Evolutionary conservation across 2,797 vertebrate species (phyloP).

Genomic region (Potorous gilbertii): DNA sequence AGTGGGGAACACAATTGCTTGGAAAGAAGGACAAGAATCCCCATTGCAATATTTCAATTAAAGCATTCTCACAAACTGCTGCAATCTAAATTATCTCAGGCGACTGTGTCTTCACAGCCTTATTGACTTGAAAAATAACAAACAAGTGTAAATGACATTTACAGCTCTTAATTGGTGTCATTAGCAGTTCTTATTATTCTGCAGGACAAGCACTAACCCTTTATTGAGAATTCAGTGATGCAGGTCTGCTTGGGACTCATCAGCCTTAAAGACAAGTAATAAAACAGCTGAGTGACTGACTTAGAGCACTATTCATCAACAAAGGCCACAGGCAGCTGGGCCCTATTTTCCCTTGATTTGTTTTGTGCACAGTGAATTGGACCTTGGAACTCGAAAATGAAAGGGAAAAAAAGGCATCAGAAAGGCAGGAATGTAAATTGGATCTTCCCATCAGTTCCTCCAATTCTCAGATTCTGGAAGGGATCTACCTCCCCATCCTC

Average conservation of each 20-base stretch:
- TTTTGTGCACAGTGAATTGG: constrained; percentile 69
- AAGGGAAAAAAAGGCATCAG: constrained; percentile 15
- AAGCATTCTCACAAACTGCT: constrained; percentile 71
- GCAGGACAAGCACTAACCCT: constrained; percentile 85
- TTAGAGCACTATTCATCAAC: constrained; percentile 79
- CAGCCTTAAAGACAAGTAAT: constrained; percentile 86
- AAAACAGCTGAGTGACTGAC: constrained; percentile 85
- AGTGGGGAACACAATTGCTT: constrained; percentile 61
- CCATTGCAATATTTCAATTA: constrained; percentile 76
- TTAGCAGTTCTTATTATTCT: constrained; percentile 87
- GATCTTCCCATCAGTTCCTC: neutral
- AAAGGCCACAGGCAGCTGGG: constrained; percentile 72
- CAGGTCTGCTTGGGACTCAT: constrained; percentile 85
- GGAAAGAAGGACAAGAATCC: constrained; percentile 66
- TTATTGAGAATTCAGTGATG: constrained; percentile 86
- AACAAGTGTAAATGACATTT: constrained; percentile 87
- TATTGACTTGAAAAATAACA: constrained; percentile 88
- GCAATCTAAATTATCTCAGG: constrained; percentile 76
- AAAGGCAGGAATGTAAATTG: constrained; percentile 36
- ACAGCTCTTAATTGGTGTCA: constrained; percentile 86
- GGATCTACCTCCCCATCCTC: neutral
- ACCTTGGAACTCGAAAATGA: constrained; percentile 50
- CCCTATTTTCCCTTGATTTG: constrained; percentile 69
- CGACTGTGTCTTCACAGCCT: constrained; percentile 76
- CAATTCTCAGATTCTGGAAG: neutral